Evolutionary conservation across 92 coral and sea anemone species (phyloP), one percentile per base, ranked within the genome.

Genomic region (Heteractis magnifica): DNA sequence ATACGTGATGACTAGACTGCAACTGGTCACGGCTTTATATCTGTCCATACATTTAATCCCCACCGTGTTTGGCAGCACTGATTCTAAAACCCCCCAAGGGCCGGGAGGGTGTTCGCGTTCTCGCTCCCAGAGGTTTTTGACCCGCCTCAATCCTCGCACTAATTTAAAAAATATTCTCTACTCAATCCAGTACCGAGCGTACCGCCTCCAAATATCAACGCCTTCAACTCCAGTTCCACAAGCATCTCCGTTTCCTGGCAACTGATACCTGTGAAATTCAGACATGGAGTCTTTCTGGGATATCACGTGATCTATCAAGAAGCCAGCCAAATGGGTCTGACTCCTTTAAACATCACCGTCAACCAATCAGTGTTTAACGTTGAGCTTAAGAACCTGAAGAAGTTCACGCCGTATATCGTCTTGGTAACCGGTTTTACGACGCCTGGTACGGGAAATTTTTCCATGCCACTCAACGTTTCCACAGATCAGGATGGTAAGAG

Each of bases 401-500:
- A 90, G 79, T 92, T 73, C 64, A 80, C 83, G 26, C 74, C 75
- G 77, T 90, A 92, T 75, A 72, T 44, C 15, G 51, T 92, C 34
- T 49, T 41, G 20, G 89, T 91, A 21, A 86, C 92, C 41, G 92
- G 86, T n/a, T 87, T 83, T 21, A 92, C 91, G 78, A 87, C 81
- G 49, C 88, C 85, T 19, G 96, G 96, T 56, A 79, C 70, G 13
- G 92, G 93, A 55, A 81, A 87, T 60, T 72, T 89, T 13, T 84
- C 93, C 51, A 60, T 1, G 49, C 80, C 81, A 10, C 14, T 79
- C 50, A 81, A 79, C 11, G 87, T 86, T 15, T 72, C 77, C 74
- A 92, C 93, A 3, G 86, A 64, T 64, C 90, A 90, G 79, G 93
- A 89, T 79, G 85, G 95, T 92, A 58, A 76, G 91, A 34, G 44